These are phyloP conservation scores for Drosophila paranaensis DNA, from an alignment of 2,888 invertebrate species.

Conservation along the genomic window DNA sequence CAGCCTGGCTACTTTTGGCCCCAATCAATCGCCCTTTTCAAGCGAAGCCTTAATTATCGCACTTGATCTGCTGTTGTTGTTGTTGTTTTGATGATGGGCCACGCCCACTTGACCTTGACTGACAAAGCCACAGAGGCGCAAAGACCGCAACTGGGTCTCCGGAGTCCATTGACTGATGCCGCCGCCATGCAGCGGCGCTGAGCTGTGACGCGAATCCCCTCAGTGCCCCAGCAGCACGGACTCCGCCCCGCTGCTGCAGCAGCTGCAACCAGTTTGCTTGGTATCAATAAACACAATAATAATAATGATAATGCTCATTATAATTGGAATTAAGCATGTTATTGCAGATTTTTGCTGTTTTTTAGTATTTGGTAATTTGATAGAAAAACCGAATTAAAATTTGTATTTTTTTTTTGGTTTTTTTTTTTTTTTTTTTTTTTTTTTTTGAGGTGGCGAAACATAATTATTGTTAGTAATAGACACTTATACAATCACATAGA, in stretches of 20 bases:
- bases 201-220: slow-evolving; percentile 47
- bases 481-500: background rate
- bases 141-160: slow-evolving; percentile 48
- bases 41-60: slow-evolving; percentile 42
- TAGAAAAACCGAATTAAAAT: background rate
- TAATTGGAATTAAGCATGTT: background rate
- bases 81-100: background rate
- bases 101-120: slow-evolving; percentile 66
- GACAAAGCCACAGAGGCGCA: slow-evolving; percentile 63
- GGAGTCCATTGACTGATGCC: slow-evolving; percentile 44
- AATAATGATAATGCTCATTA: slow-evolving; percentile 40
- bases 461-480: background rate
- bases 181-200: slow-evolving; percentile 34
- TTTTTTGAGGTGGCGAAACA: background rate
- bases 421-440: too few relatives aligned
- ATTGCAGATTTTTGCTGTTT: slow-evolving; percentile 24
- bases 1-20: slow-evolving; percentile 2
- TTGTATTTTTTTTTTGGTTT: too few relatives aligned
- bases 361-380: background rate
- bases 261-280: slow-evolving; percentile 21
- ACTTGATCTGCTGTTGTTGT: slow-evolving; percentile 28
- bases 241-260: background rate
- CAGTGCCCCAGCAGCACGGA: too few relatives aligned
- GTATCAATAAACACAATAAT: slow-evolving; percentile 35
- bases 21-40: background rate